Percentiles rank a stretch among this genome's conserved stretches.
phyloP scores from a whole-genome alignment of 2,113 vertebrate species.

The Datnioides undecimradiatus region DNA sequence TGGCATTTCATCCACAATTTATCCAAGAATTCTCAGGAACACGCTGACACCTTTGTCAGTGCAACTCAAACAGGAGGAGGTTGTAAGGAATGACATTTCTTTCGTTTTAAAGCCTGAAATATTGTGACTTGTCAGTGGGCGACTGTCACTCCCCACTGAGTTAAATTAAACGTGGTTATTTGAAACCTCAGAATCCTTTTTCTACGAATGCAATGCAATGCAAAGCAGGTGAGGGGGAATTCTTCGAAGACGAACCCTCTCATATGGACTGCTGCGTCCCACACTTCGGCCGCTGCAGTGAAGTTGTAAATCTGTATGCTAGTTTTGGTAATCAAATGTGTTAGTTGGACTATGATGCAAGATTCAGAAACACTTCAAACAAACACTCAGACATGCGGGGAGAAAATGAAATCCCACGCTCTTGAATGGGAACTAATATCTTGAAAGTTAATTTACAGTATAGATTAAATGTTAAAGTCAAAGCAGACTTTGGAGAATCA shows the following conservation, averaged over 20 bases:
- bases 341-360: constrained; percentile 11
- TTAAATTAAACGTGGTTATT: constrained; percentile 40
- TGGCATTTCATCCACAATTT: neutral
- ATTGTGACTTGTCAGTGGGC: constrained; percentile 29
- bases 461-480: neutral
- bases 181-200: constrained; percentile 21
- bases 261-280: neutral
- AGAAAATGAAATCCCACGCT: neutral
- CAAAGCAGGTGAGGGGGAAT: constrained; percentile 7
- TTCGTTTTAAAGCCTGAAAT: constrained; percentile 31
- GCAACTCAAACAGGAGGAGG: constrained; percentile 14
- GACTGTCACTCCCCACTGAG: constrained; percentile 41
- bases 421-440: neutral
- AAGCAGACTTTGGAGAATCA: neutral
- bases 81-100: constrained; percentile 22
- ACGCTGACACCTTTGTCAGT: constrained; percentile 13
- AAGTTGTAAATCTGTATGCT: neutral
- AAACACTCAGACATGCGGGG: neutral
- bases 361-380: constrained; percentile 15
- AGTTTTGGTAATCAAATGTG: constrained; percentile 18
- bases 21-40: neutral
- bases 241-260: neutral
- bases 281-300: neutral
- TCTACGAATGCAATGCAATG: neutral
- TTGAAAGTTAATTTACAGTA: neutral